These are phyloP conservation scores for Acipenser ruthenus DNA, from an alignment of 2,797 vertebrate species.

Conservation along the genomic window DNA sequence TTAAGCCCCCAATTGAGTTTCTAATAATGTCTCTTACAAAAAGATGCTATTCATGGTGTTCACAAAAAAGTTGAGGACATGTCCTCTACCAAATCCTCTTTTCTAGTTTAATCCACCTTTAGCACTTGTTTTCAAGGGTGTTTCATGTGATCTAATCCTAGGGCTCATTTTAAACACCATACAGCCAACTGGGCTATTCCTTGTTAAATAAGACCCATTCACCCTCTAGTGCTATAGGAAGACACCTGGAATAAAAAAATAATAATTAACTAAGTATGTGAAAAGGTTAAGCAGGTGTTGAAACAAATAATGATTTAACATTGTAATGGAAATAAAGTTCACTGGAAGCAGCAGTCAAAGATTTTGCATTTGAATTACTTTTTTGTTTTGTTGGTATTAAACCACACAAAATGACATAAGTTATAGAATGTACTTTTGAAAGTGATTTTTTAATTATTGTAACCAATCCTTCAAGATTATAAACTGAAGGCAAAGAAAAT, in stretches of 20 bases:
- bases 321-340: slow-evolving; percentile 74
- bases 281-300: slow-evolving; percentile 81
- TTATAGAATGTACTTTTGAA: background rate
- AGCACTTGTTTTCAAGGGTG: slow-evolving; percentile 93
- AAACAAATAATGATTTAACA: slow-evolving; percentile 81
- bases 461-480: too few relatives aligned
- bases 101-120: slow-evolving; percentile 96
- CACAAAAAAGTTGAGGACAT: slow-evolving; percentile 89
- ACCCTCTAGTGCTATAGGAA: slow-evolving; percentile 69
- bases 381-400: slow-evolving; percentile 31
- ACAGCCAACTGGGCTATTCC: slow-evolving; percentile 91
- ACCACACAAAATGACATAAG: slow-evolving; percentile 53
- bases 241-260: slow-evolving; percentile 77
- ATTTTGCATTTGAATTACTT: slow-evolving; percentile 67
- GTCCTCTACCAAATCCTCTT: slow-evolving; percentile 99
- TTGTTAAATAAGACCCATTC: slow-evolving; percentile 77
- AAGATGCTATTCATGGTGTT: slow-evolving; percentile 82
- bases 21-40: slow-evolving; percentile 89
- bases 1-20: slow-evolving; percentile 88
- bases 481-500: too few relatives aligned
- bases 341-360: slow-evolving; percentile 67
- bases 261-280: slow-evolving; percentile 71
- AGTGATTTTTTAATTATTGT: background rate
- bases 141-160: slow-evolving; percentile 96
- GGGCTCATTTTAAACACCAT: slow-evolving; percentile 75